Evolutionary conservation across 2,888 invertebrate species (phyloP).

Genomic region (Athalia rosae): DNA sequence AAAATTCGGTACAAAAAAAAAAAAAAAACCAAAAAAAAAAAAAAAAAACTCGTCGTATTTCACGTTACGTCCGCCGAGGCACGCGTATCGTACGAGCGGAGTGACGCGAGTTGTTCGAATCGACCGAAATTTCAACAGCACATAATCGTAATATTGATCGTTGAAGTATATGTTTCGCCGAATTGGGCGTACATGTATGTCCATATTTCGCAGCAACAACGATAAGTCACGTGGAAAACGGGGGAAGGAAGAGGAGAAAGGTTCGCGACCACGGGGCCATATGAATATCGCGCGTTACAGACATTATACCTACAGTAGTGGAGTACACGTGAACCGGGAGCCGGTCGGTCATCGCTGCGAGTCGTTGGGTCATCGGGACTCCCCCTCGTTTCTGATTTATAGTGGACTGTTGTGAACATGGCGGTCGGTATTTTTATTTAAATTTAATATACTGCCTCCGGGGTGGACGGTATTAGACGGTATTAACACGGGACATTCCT

Average conservation of each 20-base stretch:
- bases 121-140: not conserved
- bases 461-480: constrained; percentile 27
- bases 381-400: constrained; percentile 69
- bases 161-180: not conserved
- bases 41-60: no score
- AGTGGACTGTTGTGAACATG: constrained; percentile 70
- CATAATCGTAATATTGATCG: constrained; percentile 18
- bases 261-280: constrained; percentile 66
- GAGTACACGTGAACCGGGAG: constrained; percentile 67
- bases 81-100: not conserved
- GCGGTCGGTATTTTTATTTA: constrained; percentile 73
- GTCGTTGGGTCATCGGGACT: constrained; percentile 62
- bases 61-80: not conserved
- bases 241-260: constrained; percentile 47
- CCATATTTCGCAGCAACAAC: not conserved
- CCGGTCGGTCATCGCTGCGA: constrained; percentile 50
- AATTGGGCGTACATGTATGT: not conserved
- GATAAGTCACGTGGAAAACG: not conserved
- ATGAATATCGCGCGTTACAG: constrained; percentile 70
- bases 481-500: constrained; percentile 42
- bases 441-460: constrained; percentile 69
- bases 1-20: no score
- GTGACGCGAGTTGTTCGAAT: constrained; percentile 15
- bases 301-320: no score
- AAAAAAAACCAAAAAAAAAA: no score